A percentile compares a stretch with the other conserved stretches of the same genome.
phyloP scores from a whole-genome alignment of 2,797 vertebrate genomes.

The Rhabdophis nuchalis region DNA sequence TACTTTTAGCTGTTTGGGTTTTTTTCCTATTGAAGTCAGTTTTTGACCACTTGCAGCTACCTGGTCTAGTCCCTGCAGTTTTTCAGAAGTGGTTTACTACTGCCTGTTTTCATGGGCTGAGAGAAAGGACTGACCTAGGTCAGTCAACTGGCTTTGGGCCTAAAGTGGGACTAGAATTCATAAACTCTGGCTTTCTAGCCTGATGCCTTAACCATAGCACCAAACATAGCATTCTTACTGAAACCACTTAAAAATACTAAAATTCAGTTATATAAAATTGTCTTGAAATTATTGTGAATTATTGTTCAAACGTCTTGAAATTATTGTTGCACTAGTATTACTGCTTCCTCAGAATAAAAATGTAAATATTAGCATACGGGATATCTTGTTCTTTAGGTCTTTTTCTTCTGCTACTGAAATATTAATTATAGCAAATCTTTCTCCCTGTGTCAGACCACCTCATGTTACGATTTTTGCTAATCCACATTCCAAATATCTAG shows the following conservation, averaged over 20 bases:
- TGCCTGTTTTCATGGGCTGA: background rate
- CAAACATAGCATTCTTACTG: background rate
- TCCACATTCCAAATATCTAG: background rate
- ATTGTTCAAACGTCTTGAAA: constrained; percentile 35
- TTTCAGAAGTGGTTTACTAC: background rate
- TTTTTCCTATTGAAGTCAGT: background rate
- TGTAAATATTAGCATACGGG: background rate
- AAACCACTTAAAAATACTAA: background rate
- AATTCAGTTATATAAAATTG: constrained; percentile 18
- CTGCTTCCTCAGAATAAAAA: constrained; percentile 37
- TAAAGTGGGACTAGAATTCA: background rate
- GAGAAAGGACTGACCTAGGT: background rate
- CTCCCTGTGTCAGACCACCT: background rate
- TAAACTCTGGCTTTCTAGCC: background rate
- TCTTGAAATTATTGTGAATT: constrained; percentile 27
- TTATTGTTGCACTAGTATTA: constrained; percentile 12
- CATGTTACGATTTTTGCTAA: background rate
- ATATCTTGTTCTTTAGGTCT: background rate
- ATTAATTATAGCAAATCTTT: constrained; percentile 14
- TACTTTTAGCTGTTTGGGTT: background rate
- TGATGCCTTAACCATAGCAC: background rate
- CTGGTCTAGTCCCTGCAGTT: background rate
- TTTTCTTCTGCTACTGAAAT: background rate
- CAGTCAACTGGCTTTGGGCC: background rate
- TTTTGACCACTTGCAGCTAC: background rate